Base-by-base conservation (phyloP, 2,113 vertebrate species). In the Motacilla tschutschensis region DNA sequence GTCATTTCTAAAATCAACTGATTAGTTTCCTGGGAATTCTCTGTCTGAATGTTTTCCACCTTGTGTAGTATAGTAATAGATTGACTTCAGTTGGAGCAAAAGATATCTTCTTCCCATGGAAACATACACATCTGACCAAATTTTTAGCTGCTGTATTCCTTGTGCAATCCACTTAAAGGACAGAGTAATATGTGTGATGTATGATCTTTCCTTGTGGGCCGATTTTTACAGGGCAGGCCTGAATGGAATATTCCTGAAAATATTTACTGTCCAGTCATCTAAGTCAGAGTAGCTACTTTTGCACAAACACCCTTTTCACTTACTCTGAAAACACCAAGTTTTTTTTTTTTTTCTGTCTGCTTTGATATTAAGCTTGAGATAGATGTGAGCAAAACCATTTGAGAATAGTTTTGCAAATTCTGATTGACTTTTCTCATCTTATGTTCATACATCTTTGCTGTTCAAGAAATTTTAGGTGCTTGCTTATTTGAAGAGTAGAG, bases 251-350 rank as follows among this genome's bases (percentile, higher is more conserved):
- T 40, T 55, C 58, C 59, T 55, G 67, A 75, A 90, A 83, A 87
- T 44, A 74, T 65, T 65, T 63, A 64, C 74, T 84, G 11, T 46
- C 59, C 70, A 67, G 43, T 87, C 46, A 83, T 46, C 75, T 86
- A 84, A 91, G 65, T 60, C 38, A 83, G 47, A 85, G 46, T 48
- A 88, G 14, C 17, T 81, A 26, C 54, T 90, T 92, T 63, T 78
- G 24, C 26, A 47, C n/a, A 83, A 81, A 64, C 3, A n/a, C 47
- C 17, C 12, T 82, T 87, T 95, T 91, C 51, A 71, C 24, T 36
- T 62, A 86, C 25, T 89, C 70, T 72, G 73, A 94, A 89, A 60
- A 5, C 3, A 57, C 9, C 31, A 87, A 78, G 36, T 4, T 22
- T 28, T 20, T 53, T 58, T 20, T 20, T 41, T 79, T 86, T 77